Base-by-base conservation (phyloP, 92 coral and sea anemone genomes). In the Porites divaricata region DNA sequence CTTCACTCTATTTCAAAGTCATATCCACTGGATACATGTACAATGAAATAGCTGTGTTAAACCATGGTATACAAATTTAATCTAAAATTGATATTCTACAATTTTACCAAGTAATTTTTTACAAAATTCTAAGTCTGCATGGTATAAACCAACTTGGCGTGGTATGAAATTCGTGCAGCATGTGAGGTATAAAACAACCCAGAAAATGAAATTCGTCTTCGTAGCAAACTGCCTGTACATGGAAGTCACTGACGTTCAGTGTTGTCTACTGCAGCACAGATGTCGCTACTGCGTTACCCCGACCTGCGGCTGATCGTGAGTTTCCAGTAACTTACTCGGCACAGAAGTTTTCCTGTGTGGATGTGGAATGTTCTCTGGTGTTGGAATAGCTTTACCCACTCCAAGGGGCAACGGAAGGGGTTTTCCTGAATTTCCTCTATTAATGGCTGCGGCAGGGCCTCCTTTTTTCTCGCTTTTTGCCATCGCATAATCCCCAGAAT, bases 321-420 rank as follows among this genome's bases (percentile, higher is more conserved):
- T 48, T 61, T 82, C 86, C 94, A 87, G 97, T 85, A 97, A 91
- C 98, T 97, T 97, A 91, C 99, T 97, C 71, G 99, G 99, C 24
- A 97, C 99, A 10, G 99, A 97, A 23, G 95, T 85, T 89, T 97
- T 97, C 89, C 99, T 88, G 86, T 97, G 99, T n/a, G 99, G 99
- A 70, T 97, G 99, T n/a, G 99, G 99, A 70, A 97, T 97, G 78
- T 97, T 95, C 59, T 97, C 99, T 28, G 99, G 99, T 52, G 95
- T 97, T 8, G 99, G 99, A 57, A 95, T 95, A 35, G 95, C 99
- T 85, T 92, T 90, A 21, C 99, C 99, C 22, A 97, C 95, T 63
- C 90, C 98, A 59, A 91, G 83, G 63, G 86, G 91, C 48, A 87
- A 87, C 41, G 69, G 64, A 22, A 83, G 88, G 88, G 86, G 45